phyloP scores from a whole-genome alignment of 2,113 vertebrate species.

The Brienomyrus brachyistius region DNA sequence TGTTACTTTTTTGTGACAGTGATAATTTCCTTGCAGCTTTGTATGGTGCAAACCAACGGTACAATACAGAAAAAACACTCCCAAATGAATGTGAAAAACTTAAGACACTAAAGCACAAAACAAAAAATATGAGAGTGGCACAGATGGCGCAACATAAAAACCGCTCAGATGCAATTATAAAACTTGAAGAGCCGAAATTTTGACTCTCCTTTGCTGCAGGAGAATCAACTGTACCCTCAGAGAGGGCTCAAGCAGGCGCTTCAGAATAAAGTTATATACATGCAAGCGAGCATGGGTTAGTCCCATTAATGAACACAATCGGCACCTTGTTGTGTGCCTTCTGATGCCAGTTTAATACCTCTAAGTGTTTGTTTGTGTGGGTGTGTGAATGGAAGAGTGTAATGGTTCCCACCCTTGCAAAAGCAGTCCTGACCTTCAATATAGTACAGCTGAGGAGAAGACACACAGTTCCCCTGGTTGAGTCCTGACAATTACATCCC shows the following conservation, averaged over 20 bases:
- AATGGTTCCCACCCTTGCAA: not conserved
- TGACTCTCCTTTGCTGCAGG: not conserved
- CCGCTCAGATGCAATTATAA: not conserved
- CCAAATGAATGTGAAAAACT: not conserved
- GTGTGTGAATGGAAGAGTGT: not conserved
- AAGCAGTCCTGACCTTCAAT: not conserved
- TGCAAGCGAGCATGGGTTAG: not conserved
- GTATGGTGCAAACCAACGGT: not conserved
- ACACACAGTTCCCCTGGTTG: not conserved
- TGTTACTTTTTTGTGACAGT: not conserved
- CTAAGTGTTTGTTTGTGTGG: not conserved
- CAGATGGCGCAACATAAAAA: not conserved
- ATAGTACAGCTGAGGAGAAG: not conserved
- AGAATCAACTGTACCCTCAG: not conserved
- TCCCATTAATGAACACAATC: not conserved
- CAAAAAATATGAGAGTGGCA: not conserved
- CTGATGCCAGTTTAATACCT: not conserved
- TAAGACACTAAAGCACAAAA: not conserved
- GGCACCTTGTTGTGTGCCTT: not conserved
- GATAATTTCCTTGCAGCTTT: not conserved
- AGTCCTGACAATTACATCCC: not conserved
- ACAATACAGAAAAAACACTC: not conserved
- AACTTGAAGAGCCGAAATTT: not conserved
- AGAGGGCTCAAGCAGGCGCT: not conserved
- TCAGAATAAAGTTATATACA: not conserved